phyloP scores from a whole-genome alignment of 2,797 vertebrate species.

The Cuniculus paca region DNA sequence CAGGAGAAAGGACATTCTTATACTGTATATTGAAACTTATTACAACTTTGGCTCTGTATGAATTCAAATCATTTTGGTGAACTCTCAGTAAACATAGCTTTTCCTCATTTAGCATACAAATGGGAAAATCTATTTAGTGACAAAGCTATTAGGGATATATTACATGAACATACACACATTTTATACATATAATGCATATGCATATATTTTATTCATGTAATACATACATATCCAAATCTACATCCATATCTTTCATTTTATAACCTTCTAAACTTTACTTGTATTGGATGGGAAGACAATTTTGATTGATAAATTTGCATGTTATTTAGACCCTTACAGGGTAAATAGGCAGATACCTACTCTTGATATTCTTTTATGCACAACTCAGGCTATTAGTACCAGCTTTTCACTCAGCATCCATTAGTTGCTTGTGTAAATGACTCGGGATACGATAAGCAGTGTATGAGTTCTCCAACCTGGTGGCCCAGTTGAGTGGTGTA shows the following conservation, averaged over 20 bases:
- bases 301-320: not conserved
- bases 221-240: not conserved
- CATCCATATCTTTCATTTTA: not conserved
- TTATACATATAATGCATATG: too few relatives aligned
- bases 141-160: not conserved
- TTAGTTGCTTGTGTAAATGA: not conserved
- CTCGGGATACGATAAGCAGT: too few relatives aligned
- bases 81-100: not conserved
- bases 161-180: not conserved
- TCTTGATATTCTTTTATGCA: not conserved
- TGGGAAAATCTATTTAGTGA: not conserved
- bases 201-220: not conserved
- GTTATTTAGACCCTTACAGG: not conserved
- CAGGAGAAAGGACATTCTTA: too few relatives aligned
- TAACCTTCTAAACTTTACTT: not conserved
- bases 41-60: not conserved
- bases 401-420: not conserved
- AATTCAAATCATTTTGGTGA: constrained; percentile 27
- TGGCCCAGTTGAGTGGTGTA: not conserved
- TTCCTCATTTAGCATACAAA: not conserved
- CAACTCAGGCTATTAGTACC: not conserved
- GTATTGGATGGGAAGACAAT: not conserved
- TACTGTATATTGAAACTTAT: not conserved
- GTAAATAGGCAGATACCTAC: not conserved
- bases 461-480: not conserved